Base-by-base conservation (phyloP, 2,797 vertebrate species). In the Neostethus bicornis region DNA sequence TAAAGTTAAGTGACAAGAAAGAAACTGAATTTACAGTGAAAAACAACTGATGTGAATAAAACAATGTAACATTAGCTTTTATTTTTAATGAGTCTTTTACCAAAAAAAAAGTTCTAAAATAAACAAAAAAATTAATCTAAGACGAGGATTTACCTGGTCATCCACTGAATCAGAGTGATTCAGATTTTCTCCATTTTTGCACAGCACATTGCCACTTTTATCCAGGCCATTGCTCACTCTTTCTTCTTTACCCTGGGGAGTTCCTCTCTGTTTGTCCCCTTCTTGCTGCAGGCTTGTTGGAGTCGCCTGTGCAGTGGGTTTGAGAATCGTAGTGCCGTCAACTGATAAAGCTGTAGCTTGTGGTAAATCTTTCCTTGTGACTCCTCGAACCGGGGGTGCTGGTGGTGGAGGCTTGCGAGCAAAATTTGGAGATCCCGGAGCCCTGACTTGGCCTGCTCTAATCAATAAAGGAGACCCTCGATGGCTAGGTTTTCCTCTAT, bases 341-440 rank as follows among this genome's bases (percentile, higher is more conserved):
- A 32, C 32, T 2, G 56, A 39, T 3, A 19, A 23, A 0, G 10
- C 29, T 1, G 55, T 6, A 5, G 70, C 26, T 35, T 70, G 87
- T 13, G 65, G 78, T 13, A 51, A 45, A 24, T 91, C 90, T 66
- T 92, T 93, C 77, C 86, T 87, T 21, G 92, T 92, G 48, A 93
- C 89, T 2, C 92, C 86, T 61, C 92, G 85, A 32, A 93, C 88
- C 1, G 92, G 92, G 7, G 92, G 92, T 1, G 92, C 90, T 1
- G 92, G 92, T 0, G 92, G 92, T 31, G 91, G 90, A 8, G 92
- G 92, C 64, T 93, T 93, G 26, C 90, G 88, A 23, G 67, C 50
- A 28, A 91, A 87, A 59, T 71, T 88, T 5, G 92, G 92, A 0
- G 92, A 93, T 0, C 91, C 90, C 0, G 90, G 87, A 32, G 85